phyloP scores from a whole-genome alignment of 2,113 vertebrate species.

The Alethe diademata region DNA sequence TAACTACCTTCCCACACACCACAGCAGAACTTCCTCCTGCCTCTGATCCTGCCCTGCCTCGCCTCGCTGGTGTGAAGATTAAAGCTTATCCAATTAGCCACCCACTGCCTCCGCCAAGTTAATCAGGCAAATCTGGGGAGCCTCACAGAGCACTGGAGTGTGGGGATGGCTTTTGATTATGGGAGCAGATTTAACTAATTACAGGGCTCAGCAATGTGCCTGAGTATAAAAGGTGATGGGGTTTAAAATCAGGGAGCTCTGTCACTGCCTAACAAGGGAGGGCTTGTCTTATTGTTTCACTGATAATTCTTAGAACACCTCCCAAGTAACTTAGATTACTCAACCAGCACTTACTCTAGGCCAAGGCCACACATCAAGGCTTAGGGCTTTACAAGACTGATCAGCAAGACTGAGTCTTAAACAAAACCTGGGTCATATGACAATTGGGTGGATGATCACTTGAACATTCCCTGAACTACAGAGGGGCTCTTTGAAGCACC shows the following conservation, averaged over 20 bases:
- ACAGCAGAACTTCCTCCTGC: conserved; percentile 75
- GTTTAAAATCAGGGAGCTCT: conserved; percentile 71
- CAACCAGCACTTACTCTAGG: conserved; percentile 78
- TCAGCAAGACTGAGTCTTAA: conserved; percentile 54
- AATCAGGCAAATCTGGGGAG: conserved; percentile 80
- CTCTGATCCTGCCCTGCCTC: conserved; percentile 55
- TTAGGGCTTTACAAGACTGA: conserved; percentile 40
- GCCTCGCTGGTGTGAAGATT: conserved; percentile 84
- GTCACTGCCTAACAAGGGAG: conserved; percentile 69
- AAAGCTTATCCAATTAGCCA: conserved; percentile 93
- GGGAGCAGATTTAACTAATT: conserved; percentile 86
- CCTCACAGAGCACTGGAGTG: conserved; percentile 73
- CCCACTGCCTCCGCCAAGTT: conserved; percentile 74
- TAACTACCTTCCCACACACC: conserved; percentile 69
- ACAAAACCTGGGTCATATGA: conserved; percentile 74
- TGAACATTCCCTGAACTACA: neutral
- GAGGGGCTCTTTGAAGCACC: neutral
- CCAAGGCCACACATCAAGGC: conserved; percentile 81
- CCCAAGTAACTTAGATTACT: conserved; percentile 79
- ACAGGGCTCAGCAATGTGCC: conserved; percentile 72
- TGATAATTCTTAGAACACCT: conserved; percentile 67
- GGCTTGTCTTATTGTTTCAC: conserved; percentile 78
- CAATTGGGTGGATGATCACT: conserved; percentile 15
- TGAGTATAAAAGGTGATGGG: conserved; percentile 71
- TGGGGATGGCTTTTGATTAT: conserved; percentile 62